Evolutionary conservation across 53 echinoderm and acorn worm species (phyloP).

Genomic region (Luidia sarsii): DNA sequence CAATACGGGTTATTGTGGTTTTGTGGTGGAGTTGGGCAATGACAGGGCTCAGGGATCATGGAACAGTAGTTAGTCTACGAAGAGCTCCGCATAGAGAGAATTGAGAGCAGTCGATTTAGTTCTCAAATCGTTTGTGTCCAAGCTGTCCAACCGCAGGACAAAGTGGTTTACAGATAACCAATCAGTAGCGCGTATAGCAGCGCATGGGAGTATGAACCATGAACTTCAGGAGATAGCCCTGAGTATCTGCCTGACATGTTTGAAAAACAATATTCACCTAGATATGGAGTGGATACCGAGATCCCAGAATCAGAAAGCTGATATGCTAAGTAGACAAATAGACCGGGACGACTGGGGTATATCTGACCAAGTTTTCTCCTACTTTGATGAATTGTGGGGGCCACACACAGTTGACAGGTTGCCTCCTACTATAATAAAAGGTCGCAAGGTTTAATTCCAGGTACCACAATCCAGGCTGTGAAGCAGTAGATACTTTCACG

Average conservation of each 20-base stretch:
- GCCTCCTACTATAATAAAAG: constrained; percentile 23
- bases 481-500: constrained; percentile 37
- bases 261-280: too few species aligned
- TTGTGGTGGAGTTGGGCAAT: too few species aligned
- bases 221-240: constrained; percentile 5
- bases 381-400: too few species aligned
- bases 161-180: constrained; percentile 21
- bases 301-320: constrained; percentile 5
- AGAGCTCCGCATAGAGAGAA: constrained; percentile 9
- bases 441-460: too few species aligned
- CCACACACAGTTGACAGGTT: too few species aligned
- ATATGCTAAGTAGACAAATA: not conserved
- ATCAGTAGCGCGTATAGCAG: too few species aligned
- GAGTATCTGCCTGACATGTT: not conserved
- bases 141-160: not conserved
- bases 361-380: too few species aligned
- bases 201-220: not conserved
- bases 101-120: constrained; percentile 9
- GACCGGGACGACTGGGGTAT: too few species aligned
- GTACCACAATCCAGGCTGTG: too few species aligned
- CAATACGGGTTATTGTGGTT: too few species aligned
- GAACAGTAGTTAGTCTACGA: not conserved
- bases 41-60: constrained; percentile 1
- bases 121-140: not conserved
- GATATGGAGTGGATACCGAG: too few species aligned